These are phyloP conservation scores for Caenorhabditis plicata DNA, from an alignment of 2,888 invertebrate species.

Conservation along the genomic window DNA sequence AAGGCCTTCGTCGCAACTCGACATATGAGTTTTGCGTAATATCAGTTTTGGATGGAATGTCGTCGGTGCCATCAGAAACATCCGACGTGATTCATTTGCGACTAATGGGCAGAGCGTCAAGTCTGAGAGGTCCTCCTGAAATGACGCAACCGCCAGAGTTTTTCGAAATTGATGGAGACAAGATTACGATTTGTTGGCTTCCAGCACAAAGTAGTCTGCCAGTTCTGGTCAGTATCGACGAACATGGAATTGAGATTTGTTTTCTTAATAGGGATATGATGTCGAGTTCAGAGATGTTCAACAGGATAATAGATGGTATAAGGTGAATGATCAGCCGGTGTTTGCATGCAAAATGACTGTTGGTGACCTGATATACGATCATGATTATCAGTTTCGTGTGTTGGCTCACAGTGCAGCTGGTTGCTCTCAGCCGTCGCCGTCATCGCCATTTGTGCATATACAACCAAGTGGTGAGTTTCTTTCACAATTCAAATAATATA, in stretches of 20 bases:
- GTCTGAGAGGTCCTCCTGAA: slow-evolving; percentile 47
- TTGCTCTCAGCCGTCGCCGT: slow-evolving; percentile 60
- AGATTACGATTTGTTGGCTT: slow-evolving; percentile 63
- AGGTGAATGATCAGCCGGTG: slow-evolving; percentile 63
- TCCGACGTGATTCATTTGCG: slow-evolving; percentile 61
- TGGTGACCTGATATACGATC: slow-evolving; percentile 60
- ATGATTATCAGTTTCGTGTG: slow-evolving; percentile 64
- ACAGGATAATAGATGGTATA: slow-evolving; percentile 63
- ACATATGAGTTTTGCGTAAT: slow-evolving; percentile 65
- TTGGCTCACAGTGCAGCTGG: slow-evolving; percentile 64
- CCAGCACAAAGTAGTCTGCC: slow-evolving; percentile 63
- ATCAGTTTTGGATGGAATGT: slow-evolving; percentile 45
- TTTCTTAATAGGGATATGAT: slow-evolving; percentile 66
- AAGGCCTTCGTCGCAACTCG: slow-evolving; percentile 58
- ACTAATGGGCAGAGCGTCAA: slow-evolving; percentile 40
- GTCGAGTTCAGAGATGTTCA: slow-evolving; percentile 65
- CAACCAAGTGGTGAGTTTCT: too few relatives aligned
- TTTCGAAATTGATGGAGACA: slow-evolving; percentile 56
- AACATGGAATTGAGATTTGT: neutral
- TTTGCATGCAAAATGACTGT: slow-evolving; percentile 65
- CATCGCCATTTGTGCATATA: slow-evolving; percentile 58
- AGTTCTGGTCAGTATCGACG: slow-evolving; percentile 49
- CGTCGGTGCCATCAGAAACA: slow-evolving; percentile 52
- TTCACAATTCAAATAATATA: neutral
- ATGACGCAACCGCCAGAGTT: slow-evolving; percentile 61